Conservation (phyloP, 2,888 invertebrate genomes). For the Zygaena filipendulae region DNA sequence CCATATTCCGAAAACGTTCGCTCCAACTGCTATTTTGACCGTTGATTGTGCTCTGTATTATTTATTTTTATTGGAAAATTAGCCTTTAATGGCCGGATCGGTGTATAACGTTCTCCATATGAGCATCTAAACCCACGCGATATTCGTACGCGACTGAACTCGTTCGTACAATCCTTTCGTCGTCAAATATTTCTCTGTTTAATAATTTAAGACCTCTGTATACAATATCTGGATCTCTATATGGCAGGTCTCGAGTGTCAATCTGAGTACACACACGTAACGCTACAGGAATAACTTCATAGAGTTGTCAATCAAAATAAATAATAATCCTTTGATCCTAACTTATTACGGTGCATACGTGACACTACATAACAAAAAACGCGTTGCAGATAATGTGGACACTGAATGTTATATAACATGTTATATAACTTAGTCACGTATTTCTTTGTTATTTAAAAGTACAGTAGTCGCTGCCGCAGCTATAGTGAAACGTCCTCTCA, state of each 20-base stretch:
- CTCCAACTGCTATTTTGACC: constrained; percentile 50
- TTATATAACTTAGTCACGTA: no score
- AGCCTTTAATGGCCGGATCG: constrained; percentile 49
- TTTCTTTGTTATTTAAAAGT: no score
- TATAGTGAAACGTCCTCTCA: no score
- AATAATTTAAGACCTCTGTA: constrained; percentile 52
- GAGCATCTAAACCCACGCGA: constrained; percentile 51
- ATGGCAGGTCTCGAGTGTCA: constrained; percentile 34
- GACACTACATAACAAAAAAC: no score
- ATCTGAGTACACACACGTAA: constrained; percentile 28
- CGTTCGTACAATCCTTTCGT: constrained; percentile 39
- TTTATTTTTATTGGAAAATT: constrained; percentile 65
- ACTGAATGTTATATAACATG: no score
- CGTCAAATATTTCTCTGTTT: constrained; percentile 49
- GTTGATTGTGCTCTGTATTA: constrained; percentile 40
- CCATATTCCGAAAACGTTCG: constrained; percentile 34
- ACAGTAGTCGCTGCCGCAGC: no score
- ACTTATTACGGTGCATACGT: no score
- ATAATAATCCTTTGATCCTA: no score
- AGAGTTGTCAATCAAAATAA: no score
- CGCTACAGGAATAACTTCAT: constrained; percentile 27
- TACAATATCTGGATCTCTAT: constrained; percentile 28
- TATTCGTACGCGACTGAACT: constrained; percentile 42
- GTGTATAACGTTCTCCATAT: constrained; percentile 29
- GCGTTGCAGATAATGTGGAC: no score